Conservation (phyloP, 1,140 invertebrate genomes). For the Elymnias hypermnestra region DNA sequence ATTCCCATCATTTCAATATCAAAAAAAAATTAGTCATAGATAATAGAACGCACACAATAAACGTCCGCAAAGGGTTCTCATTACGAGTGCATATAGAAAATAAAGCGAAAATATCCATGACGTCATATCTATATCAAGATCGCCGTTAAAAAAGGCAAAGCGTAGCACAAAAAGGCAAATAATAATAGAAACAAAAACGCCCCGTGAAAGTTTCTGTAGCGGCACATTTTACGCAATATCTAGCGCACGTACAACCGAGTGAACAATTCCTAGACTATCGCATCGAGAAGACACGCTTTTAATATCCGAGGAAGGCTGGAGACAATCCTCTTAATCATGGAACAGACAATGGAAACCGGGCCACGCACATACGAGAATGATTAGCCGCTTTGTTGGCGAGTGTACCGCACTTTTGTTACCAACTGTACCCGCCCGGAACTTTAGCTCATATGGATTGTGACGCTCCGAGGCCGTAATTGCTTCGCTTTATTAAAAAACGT, state of each 20-base stretch:
- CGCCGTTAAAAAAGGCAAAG: slow-evolving; percentile 45
- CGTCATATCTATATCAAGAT: slow-evolving; percentile 46
- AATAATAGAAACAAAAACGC: slow-evolving; percentile 63
- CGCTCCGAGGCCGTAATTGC: slow-evolving; percentile 47
- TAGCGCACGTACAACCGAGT: slow-evolving; percentile 48
- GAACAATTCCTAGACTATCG: slow-evolving; percentile 43
- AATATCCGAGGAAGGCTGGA: slow-evolving; percentile 68
- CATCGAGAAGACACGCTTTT: slow-evolving; percentile 65
- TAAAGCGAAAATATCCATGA: slow-evolving; percentile 36
- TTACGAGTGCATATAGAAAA: slow-evolving; percentile 24
- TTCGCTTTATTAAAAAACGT: slow-evolving; percentile 50
- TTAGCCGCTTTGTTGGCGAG: slow-evolving; percentile 68
- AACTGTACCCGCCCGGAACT: slow-evolving; percentile 52
- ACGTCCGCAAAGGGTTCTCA: slow-evolving; percentile 27
- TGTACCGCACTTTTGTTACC: slow-evolving; percentile 61
- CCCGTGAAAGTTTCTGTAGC: slow-evolving; percentile 52
- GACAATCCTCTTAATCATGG: slow-evolving; percentile 74
- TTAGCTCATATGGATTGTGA: slow-evolving; percentile 54
- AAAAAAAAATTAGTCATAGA: slow-evolving; percentile 19
- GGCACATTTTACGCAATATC: slow-evolving; percentile 60
- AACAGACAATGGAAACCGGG: slow-evolving; percentile 69
- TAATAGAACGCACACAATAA: slow-evolving; percentile 22
- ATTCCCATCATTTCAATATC: slow-evolving; percentile 20
- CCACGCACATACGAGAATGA: slow-evolving; percentile 67
- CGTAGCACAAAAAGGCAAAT: slow-evolving; percentile 48